Percentiles rank a stretch among this genome's conserved stretches.
Conservation (phyloP, 2,113 vertebrate species). For the Hippopotamus amphibius region DNA sequence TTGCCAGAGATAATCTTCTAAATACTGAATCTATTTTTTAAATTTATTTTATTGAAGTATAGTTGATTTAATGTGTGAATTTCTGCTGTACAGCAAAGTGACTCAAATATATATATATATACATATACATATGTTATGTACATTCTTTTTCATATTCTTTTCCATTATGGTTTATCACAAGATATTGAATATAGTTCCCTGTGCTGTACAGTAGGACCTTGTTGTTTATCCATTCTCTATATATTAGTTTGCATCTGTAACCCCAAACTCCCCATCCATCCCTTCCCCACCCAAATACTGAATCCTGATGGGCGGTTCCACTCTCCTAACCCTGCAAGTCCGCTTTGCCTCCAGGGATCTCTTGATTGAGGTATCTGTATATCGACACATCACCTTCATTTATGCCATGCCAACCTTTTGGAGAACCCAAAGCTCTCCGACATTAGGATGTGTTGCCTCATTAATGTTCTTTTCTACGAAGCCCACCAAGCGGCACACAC, state of each 20-base stretch:
- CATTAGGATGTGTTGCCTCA: neutral
- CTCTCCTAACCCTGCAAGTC: neutral
- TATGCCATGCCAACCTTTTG: neutral
- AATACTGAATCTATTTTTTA: neutral
- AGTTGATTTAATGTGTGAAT: neutral
- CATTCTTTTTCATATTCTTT: neutral
- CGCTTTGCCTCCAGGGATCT: neutral
- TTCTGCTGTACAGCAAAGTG: neutral
- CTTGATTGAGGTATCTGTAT: neutral
- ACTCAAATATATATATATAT: neutral
- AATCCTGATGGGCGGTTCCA: neutral
- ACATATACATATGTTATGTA: neutral
- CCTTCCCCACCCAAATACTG: neutral
- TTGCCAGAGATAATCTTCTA: neutral
- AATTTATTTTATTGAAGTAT: neutral
- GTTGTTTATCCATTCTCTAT: neutral
- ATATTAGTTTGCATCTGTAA: neutral
- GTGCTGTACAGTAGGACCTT: neutral
- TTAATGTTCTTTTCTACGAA: neutral
- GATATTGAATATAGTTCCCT: neutral
- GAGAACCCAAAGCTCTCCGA: neutral
- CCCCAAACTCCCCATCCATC: neutral
- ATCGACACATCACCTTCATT: neutral
- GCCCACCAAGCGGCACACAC: neutral
- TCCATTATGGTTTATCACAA: neutral